A percentile compares a stretch with the other conserved stretches of the same genome.
These are phyloP conservation scores for Acanthurus tractus DNA, from an alignment of 2,797 vertebrate genomes.

Conservation along the genomic window DNA sequence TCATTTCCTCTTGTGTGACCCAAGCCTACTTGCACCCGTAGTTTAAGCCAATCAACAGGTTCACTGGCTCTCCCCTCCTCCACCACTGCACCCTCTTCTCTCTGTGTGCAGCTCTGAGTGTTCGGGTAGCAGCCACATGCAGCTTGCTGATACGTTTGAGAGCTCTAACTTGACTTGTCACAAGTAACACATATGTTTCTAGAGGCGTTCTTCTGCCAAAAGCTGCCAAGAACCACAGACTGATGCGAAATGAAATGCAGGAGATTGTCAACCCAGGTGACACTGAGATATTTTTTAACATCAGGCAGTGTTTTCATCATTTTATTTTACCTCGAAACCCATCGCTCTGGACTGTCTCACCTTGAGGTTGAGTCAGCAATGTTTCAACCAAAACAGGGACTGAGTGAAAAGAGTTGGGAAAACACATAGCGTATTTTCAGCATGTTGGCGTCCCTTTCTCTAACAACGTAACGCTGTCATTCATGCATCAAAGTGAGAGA, in stretches of 20 bases:
- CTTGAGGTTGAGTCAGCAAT: background rate
- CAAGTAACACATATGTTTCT: background rate
- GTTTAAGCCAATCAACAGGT: constrained; percentile 56
- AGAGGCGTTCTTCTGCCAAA: constrained; percentile 17
- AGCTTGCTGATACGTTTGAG: background rate
- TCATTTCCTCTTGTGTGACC: constrained; percentile 66
- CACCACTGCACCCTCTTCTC: constrained; percentile 29
- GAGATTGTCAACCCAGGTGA: background rate
- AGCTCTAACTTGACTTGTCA: background rate
- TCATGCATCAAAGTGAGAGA: constrained; percentile 26
- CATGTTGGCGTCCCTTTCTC: constrained; percentile 12
- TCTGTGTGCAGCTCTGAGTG: constrained; percentile 70
- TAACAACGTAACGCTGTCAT: constrained; percentile 15
- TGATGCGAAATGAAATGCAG: background rate
- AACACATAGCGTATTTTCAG: background rate
- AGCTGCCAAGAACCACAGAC: constrained; percentile 66
- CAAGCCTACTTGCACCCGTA: constrained; percentile 18
- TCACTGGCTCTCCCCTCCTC: constrained; percentile 24
- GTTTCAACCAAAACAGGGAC: constrained; percentile 6
- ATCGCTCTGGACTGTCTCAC: background rate
- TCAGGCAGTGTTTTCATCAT: background rate
- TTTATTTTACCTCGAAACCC: background rate
- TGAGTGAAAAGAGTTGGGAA: constrained; percentile 13
- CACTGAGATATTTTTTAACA: background rate
- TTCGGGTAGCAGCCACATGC: constrained; percentile 38